These are phyloP conservation scores for Sphecodes monilicornis DNA, from an alignment of 2,888 invertebrate genomes.

Conservation along the genomic window DNA sequence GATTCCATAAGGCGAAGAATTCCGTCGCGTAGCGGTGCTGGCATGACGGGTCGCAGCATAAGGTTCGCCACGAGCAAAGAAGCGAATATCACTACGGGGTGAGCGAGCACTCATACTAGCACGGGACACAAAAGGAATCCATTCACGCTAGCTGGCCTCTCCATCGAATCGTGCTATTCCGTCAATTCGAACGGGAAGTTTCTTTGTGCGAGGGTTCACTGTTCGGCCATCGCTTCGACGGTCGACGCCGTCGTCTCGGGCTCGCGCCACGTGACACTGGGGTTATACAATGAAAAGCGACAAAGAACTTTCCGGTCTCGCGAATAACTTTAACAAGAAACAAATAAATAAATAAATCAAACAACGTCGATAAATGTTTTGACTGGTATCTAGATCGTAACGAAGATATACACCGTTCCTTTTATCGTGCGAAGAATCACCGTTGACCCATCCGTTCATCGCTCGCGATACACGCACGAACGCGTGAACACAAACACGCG, in stretches of 20 bases:
- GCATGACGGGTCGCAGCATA: too few species aligned
- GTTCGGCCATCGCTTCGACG: slow-evolving; percentile 42
- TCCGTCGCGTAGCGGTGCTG: slow-evolving; percentile 11
- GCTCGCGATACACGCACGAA: not conserved
- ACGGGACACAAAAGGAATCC: slow-evolving; percentile 55
- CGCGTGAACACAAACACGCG: not conserved
- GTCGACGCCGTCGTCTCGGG: slow-evolving; percentile 29
- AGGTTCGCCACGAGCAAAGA: slow-evolving; percentile 28
- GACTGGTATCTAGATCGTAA: slow-evolving; percentile 33
- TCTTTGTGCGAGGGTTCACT: slow-evolving; percentile 62
- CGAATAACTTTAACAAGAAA: slow-evolving; percentile 65
- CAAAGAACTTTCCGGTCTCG: slow-evolving; percentile 51
- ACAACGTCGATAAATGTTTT: slow-evolving; percentile 27
- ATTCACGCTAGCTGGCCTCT: slow-evolving; percentile 57
- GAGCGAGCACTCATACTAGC: slow-evolving; percentile 38
- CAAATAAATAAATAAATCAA: slow-evolving; percentile 67
- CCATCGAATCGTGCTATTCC: slow-evolving; percentile 55
- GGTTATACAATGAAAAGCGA: slow-evolving; percentile 28
- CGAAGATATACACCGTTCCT: slow-evolving; percentile 50
- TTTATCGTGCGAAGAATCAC: slow-evolving; percentile 28
- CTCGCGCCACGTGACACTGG: slow-evolving; percentile 25
- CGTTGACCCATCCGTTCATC: not conserved
- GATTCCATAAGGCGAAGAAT: slow-evolving; percentile 21
- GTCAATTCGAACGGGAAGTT: slow-evolving; percentile 56
- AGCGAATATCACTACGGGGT: slow-evolving; percentile 46